Evolutionary conservation across 2,797 vertebrate species (phyloP).

Genomic region (Pangasius mekongensis): DNA sequence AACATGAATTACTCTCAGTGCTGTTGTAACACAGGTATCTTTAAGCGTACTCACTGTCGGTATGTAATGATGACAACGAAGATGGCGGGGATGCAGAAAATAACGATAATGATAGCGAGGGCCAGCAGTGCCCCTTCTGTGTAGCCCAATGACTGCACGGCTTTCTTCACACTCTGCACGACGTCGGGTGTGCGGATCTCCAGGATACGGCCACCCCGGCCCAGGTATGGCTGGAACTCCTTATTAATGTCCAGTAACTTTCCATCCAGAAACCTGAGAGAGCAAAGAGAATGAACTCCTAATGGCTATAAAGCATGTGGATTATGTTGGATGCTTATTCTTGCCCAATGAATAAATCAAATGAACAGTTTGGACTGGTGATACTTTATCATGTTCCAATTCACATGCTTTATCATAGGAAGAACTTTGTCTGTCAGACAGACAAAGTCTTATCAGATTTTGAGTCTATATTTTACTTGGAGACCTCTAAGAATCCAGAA

Average conservation of each 20-base stretch:
- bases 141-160: conserved; percentile 89
- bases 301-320: background rate
- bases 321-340: background rate
- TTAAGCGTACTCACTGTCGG: conserved; percentile 83
- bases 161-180: conserved; percentile 91
- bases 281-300: background rate
- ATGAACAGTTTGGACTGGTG: background rate
- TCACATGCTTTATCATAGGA: background rate
- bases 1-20: background rate
- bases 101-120: conserved; percentile 92
- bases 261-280: conserved; percentile 89
- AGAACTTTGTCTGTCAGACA: background rate
- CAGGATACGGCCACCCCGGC: conserved; percentile 91
- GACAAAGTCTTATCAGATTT: background rate
- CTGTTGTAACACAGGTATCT: background rate
- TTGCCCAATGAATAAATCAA: background rate
- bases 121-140: conserved; percentile 93
- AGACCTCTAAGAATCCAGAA: background rate
- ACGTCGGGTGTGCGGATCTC: conserved; percentile 93
- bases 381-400: background rate
- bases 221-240: conserved; percentile 90
- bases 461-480: background rate
- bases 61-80: conserved; percentile 96
- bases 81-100: conserved; percentile 95
- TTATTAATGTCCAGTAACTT: conserved; percentile 97